Base-by-base conservation (phyloP, 2,888 invertebrate species). In the Chymomyza fuscimana region DNA sequence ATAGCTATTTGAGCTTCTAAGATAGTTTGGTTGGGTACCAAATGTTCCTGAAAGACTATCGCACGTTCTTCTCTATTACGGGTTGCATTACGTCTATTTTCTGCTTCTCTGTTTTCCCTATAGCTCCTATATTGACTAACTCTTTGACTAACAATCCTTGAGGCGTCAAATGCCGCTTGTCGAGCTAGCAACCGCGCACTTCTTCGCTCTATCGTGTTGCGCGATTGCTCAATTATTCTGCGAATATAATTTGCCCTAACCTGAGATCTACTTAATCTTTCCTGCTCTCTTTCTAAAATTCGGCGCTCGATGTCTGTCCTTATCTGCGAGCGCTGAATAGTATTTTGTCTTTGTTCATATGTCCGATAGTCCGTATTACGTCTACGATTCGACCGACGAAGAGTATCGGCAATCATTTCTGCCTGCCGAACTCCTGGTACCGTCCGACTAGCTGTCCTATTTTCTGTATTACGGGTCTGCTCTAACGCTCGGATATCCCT, bases 101-200 rank as follows among this genome's bases (percentile, higher is more conserved):
- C 10, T 6, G 15, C 19, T 19, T 19, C 19, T 19, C 19, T 19
- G 19, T 19, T 19, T 19, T 19, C 19, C 19, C 19, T 19, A 52
- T 52, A n/a, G 52, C 52, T 52, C 52, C 52, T 52, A 52, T 52
- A n/a, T 52, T 52, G 52, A 52, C 52, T 52, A 52, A 52, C 52
- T 52, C 52, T 52, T n/a, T 52, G 52, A n/a, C 10, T 15, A 9
- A 52, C 6, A 52, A 7, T 52, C n/a, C 52, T 52, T 6, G n/a
- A n/a, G 16, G 52, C 52, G 52, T 52, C 52, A 52, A 52, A n/a
- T 52, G 1, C n/a, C 6, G 52, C 52, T n/a, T 52, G 52, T 52
- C 52, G 50, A 50, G 50, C 50, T 1, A 50, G 50, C 50, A 50
- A 50, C 10, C 50, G 50, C 50, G 2, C 9, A 50, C 50, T 50